These are phyloP conservation scores for Apteryx owenii DNA, from an alignment of 2,113 vertebrate species.

Conservation along the genomic window DNA sequence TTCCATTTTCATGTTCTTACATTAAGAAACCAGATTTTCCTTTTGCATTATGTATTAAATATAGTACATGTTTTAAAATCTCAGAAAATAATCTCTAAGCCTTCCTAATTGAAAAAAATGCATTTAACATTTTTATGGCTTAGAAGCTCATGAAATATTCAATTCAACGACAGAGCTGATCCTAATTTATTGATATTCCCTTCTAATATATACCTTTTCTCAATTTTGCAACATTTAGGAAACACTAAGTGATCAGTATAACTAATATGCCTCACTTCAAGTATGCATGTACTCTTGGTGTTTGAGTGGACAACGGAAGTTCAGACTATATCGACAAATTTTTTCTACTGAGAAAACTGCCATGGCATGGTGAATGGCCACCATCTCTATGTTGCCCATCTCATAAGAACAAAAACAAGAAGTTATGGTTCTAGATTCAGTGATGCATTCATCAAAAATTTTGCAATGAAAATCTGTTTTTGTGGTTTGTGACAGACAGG, in stretches of 20 bases:
- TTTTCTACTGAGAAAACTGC: not conserved
- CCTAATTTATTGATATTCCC: not conserved
- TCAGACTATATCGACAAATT: not conserved
- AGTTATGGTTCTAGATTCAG: not conserved
- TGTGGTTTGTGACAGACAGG: not conserved
- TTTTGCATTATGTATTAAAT: slow-evolving; percentile 56
- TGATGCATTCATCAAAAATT: not conserved
- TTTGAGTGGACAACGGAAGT: not conserved
- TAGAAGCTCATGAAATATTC: not conserved
- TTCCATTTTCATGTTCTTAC: slow-evolving; percentile 46
- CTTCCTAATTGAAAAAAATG: slow-evolving; percentile 42
- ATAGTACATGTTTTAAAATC: slow-evolving; percentile 36
- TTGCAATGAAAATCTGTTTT: not conserved
- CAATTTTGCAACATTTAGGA: not conserved
- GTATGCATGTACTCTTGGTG: not conserved
- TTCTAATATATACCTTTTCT: not conserved
- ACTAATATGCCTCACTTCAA: not conserved
- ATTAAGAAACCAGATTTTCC: slow-evolving; percentile 60
- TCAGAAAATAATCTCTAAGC: slow-evolving; percentile 34
- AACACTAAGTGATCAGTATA: not conserved
- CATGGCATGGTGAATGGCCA: not conserved
- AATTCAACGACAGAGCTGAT: not conserved
- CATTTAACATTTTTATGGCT: not conserved
- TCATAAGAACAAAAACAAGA: not conserved
- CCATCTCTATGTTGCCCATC: fast-evolving